Evolutionary conservation across 2,888 invertebrate genomes (phyloP).

Genomic region (Caenorhabditis afra): DNA sequence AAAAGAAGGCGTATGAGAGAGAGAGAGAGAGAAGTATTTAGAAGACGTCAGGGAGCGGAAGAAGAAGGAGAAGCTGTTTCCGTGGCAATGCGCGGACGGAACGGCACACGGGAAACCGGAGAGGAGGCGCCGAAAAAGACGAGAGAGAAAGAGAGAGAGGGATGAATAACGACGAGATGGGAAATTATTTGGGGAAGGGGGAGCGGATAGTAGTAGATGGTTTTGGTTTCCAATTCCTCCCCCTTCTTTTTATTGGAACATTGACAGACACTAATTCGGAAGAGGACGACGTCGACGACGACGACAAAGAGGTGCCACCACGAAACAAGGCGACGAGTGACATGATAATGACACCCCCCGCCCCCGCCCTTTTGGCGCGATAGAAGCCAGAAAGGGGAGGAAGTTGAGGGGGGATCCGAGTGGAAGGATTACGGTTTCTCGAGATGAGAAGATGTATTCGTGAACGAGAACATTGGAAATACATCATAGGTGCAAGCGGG

Average conservation of each 20-base stretch:
- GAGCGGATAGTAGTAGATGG: neutral
- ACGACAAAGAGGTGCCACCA: constrained; percentile 25
- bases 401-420: no score
- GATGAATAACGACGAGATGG: constrained; percentile 58
- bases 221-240: neutral
- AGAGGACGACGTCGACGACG: no score
- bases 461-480: no score
- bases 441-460: no score
- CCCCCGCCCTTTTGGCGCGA: neutral
- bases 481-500: no score
- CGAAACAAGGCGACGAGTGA: neutral
- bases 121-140: no score
- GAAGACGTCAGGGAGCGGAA: constrained; percentile 3
- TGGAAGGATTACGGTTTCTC: no score
- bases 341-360: neutral
- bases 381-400: neutral
- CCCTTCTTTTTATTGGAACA: no score
- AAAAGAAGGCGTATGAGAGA: neutral
- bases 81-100: constrained; percentile 23
- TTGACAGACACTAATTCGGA: no score
- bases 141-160: neutral
- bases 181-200: constrained; percentile 44
- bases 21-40: neutral
- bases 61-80: constrained; percentile 13
- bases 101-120: constrained; percentile 11